Base-by-base conservation (phyloP, 2,888 invertebrate species). In the Lamellibrachia satsuma region DNA sequence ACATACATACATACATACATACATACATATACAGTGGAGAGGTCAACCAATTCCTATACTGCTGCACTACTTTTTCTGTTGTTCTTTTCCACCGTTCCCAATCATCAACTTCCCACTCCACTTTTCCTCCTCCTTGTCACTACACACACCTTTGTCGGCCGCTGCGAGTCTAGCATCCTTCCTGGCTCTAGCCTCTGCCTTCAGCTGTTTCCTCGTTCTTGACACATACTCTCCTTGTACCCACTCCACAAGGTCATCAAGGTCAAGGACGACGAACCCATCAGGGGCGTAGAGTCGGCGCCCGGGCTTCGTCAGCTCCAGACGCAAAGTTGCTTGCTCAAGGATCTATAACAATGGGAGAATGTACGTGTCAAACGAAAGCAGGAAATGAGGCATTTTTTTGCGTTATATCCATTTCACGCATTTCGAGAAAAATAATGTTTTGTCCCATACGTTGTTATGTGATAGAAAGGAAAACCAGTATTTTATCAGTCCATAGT, bases 221-320 rank as follows among this genome's bases (percentile, higher is more conserved):
- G 55, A 52, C 7, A 93, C 94, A 52, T 94, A 94, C 55, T 95
- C 91, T 8, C 94, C 94, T 55, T 92, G 92, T 22, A 93, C 95
- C 95, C 96, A 96, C 57, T 95, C 94, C 3, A 96, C 94, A 4
- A 96, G 94, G 93, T 96, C 96, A 57, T 96, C 96, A 6, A 95
- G 94, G 92, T 96, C 96, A 90, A 96, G 94, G 15, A 96, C 94
- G 91, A 96, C 92, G 0, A 94, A 95, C 0, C 96, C 96, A 93
- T 96, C 96, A 91, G 95, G 95, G 4, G 96, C 95, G 93, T 95
- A 96, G 92, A 96, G 94, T 52, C 95, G 94, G 0, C 96, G 94
- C 0, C 96, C 96, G 15, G 96, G 95, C 93, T 94, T 95, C 92
- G 93, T 95, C 94, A 96, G 93, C 7, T 94, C 94, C 52, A 96